These are phyloP conservation scores for Ametastegia equiseti DNA, from an alignment of 2,888 invertebrate species.

Conservation along the genomic window DNA sequence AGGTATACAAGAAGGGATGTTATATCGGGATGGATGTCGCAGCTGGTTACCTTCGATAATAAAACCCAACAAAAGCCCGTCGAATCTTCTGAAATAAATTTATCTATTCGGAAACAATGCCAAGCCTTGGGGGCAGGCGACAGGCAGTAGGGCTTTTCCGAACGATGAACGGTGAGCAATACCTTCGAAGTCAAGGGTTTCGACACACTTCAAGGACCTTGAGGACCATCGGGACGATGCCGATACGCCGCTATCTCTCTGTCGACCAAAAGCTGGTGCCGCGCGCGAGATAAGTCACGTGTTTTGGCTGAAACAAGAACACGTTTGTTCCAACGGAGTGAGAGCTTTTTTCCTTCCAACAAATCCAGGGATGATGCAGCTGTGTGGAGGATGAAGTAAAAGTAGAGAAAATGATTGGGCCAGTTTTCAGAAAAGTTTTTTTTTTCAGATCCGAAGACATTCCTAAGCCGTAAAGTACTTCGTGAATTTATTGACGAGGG, in stretches of 20 bases:
- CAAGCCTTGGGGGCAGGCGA: constrained; percentile 14
- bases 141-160: constrained; percentile 23
- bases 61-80: constrained; percentile 41
- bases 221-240: constrained; percentile 34
- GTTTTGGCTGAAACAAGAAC: constrained; percentile 27
- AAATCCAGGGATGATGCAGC: not conserved
- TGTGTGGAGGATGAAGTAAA: not conserved
- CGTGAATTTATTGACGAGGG: not conserved
- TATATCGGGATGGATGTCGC: constrained; percentile 24
- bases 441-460: not conserved
- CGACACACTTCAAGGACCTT: constrained; percentile 32
- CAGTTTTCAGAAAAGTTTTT: not conserved
- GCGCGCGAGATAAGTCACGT: constrained; percentile 47
- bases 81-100: constrained; percentile 24
- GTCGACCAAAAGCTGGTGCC: constrained; percentile 38
- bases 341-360: constrained; percentile 12
- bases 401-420: not conserved
- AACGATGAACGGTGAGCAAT: constrained; percentile 30
- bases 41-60: constrained; percentile 44
- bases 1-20: not conserved
- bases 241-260: constrained; percentile 39
- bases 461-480: too few species aligned
- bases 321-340: not conserved
- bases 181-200: not conserved
- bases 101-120: constrained; percentile 44